These are phyloP conservation scores for Geococcyx californianus DNA, from an alignment of 2,113 vertebrate species.

Conservation along the genomic window DNA sequence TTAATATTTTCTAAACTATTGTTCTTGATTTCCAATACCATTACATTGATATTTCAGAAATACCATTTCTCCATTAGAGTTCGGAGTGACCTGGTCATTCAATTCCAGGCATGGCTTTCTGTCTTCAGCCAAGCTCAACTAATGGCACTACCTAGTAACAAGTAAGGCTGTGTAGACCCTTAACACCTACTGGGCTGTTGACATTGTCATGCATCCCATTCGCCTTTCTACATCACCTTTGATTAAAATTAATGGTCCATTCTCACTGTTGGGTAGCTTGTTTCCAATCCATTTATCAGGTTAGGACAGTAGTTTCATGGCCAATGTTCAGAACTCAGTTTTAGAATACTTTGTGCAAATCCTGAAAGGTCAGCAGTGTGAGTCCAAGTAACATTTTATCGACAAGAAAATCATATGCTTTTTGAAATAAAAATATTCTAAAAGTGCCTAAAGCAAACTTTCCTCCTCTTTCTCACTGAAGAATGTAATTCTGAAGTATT, in stretches of 20 bases:
- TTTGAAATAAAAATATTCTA: slow-evolving; percentile 31
- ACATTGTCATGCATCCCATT: slow-evolving; percentile 89
- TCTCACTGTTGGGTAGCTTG: slow-evolving; percentile 88
- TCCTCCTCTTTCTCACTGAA: background rate
- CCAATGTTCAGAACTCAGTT: slow-evolving; percentile 82
- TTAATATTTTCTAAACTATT: slow-evolving; percentile 71
- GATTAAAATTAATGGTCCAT: slow-evolving; percentile 99
- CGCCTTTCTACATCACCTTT: slow-evolving; percentile 92
- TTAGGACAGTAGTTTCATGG: slow-evolving; percentile 82
- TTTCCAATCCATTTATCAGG: slow-evolving; percentile 97
- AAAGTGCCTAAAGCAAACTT: background rate
- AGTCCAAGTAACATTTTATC: slow-evolving; percentile 84
- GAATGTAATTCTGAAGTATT: background rate
- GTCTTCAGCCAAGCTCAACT: slow-evolving; percentile 97
- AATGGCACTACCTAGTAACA: slow-evolving; percentile 86
- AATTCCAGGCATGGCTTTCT: slow-evolving; percentile 92
- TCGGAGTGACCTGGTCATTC: slow-evolving; percentile 96
- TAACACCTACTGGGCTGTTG: slow-evolving; percentile 89
- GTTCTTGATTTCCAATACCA: slow-evolving; percentile 90
- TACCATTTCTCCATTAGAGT: slow-evolving; percentile 94
- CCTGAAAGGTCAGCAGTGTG: slow-evolving; percentile 85
- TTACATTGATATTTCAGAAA: slow-evolving; percentile 87
- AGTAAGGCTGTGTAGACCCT: slow-evolving; percentile 79
- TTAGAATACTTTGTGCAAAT: slow-evolving; percentile 82
- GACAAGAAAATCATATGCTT: slow-evolving; percentile 72